Evolutionary conservation across 2,113 vertebrate genomes (phyloP), one percentile per base, ranked within the genome.

Genomic region (Furnarius figulus): DNA sequence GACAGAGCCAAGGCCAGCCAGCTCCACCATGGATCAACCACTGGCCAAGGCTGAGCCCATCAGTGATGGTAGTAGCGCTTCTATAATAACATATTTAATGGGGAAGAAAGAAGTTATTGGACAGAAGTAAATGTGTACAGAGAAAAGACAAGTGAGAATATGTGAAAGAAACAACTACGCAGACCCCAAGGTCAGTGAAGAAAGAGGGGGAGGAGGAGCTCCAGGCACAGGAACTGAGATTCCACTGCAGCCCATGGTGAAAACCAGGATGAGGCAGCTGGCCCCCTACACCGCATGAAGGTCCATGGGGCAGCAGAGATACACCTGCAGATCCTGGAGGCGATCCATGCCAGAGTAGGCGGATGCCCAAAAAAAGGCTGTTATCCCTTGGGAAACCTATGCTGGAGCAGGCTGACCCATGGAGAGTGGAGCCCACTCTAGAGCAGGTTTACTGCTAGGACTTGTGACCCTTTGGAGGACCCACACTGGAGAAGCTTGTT

Each of bases 241-340:
- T 79, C n/a, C 40, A 16, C 66, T 30, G n/a, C 47, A n/a, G 49
- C 6, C 19, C 0, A 0, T 71, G 28, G 12, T 30, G 24, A 16
- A 9, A 37, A 24, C 20, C 40, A 55, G 0, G 0, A 30, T 55
- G 40, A 40, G 28, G 20, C 13, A 79, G 28, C 10, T 40, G 39
- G 33, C 4, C 39, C 23, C 20, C 24, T 63, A 28, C 20, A 47
- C 47, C n/a, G n/a, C 16, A 25, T 16, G 27, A 15, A 24, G 33
- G 19, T 31, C 9, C 15, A 10, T 10, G 53, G 23, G 39, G 28
- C 28, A 55, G 46, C 33, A 61, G 12, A 61, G 39, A 77, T 33
- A 18, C 55, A 53, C 18, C 18, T 53, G 12, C 10, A 68, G n/a
- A 23, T 31, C 55, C 7, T 27, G 44, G 30, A 25, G n/a, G 12